Percentiles rank a stretch among this genome's conserved stretches.
phyloP scores from a whole-genome alignment of 1,140 invertebrate species.

The Conus ventricosus region DNA sequence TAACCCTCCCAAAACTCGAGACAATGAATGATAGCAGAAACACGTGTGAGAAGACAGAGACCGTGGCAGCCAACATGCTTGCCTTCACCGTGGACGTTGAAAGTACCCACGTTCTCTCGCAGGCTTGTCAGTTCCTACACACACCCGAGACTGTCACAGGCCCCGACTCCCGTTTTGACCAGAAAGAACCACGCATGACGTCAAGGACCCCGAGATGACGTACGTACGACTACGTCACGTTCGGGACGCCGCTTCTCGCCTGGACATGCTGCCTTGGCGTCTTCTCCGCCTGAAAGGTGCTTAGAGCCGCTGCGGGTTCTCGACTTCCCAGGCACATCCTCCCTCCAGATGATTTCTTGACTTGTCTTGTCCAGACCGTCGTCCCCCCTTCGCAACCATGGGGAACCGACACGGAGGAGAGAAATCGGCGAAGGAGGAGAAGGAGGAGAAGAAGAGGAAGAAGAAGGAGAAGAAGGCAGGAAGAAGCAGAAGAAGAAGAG shows the following conservation, averaged over 20 bases:
- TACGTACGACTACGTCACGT: background rate
- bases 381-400: slow-evolving; percentile 1
- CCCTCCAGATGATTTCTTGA: background rate
- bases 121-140: no score
- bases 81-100: no score
- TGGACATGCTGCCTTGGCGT: no score
- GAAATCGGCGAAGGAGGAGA: slow-evolving; percentile 24
- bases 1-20: no score
- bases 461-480: slow-evolving; percentile 32
- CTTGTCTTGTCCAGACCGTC: background rate
- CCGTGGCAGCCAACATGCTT: no score
- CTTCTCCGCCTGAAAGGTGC: no score
- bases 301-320: no score
- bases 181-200: background rate
- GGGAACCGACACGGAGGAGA: slow-evolving; percentile 40
- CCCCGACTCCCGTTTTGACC: background rate
- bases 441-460: slow-evolving; percentile 28
- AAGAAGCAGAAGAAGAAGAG: slow-evolving; percentile 33
- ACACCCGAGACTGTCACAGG: no score
- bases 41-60: no score
- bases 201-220: background rate
- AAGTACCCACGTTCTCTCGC: no score
- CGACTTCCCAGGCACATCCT: background rate
- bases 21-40: no score
- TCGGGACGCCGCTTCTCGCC: background rate